Conservation (phyloP, 2,888 invertebrate species). For the Chamaedrilus cognettii region DNA sequence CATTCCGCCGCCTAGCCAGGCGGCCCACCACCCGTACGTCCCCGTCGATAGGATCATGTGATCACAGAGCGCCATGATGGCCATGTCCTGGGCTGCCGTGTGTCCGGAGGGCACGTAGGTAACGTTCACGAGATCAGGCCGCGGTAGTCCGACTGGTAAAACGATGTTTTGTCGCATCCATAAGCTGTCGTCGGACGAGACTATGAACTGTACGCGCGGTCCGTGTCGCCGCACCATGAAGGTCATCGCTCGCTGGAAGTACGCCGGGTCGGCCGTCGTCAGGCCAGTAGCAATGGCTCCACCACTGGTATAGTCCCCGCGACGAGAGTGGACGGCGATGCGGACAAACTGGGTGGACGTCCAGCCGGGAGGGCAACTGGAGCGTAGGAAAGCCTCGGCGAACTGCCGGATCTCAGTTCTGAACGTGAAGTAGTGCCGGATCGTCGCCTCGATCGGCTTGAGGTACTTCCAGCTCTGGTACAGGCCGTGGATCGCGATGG, state of each 20-base stretch:
- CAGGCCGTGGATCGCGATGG: constrained; percentile 18
- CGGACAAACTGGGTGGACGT: constrained; percentile 32
- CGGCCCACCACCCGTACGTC: constrained; percentile 60
- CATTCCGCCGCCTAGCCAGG: constrained; percentile 50
- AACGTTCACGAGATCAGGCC: constrained; percentile 14
- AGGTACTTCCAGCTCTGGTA: constrained; percentile 39
- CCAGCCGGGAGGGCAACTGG: constrained; percentile 33
- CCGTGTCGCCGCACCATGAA: constrained; percentile 42
- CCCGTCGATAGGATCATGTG: constrained; percentile 55
- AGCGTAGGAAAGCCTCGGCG: constrained; percentile 35
- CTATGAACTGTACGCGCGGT: constrained; percentile 49
- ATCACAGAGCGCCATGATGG: constrained; percentile 42
- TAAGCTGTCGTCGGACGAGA: constrained; percentile 54
- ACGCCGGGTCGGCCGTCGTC: constrained; percentile 51
- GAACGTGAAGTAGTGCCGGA: constrained; percentile 35
- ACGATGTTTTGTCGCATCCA: constrained; percentile 48
- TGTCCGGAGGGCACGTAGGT: not conserved
- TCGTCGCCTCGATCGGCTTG: constrained; percentile 31
- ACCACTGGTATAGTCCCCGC: constrained; percentile 57
- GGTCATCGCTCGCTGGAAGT: constrained; percentile 50
- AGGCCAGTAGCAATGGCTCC: constrained; percentile 50
- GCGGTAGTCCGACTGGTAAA: constrained; percentile 29
- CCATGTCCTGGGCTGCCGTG: constrained; percentile 1
- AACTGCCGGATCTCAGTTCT: constrained; percentile 35
- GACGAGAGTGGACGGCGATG: constrained; percentile 57